A percentile compares a stretch with the other conserved stretches of the same genome.
Conservation (phyloP, 2,113 vertebrate species). For the Reinhardtius hippoglossoides region DNA sequence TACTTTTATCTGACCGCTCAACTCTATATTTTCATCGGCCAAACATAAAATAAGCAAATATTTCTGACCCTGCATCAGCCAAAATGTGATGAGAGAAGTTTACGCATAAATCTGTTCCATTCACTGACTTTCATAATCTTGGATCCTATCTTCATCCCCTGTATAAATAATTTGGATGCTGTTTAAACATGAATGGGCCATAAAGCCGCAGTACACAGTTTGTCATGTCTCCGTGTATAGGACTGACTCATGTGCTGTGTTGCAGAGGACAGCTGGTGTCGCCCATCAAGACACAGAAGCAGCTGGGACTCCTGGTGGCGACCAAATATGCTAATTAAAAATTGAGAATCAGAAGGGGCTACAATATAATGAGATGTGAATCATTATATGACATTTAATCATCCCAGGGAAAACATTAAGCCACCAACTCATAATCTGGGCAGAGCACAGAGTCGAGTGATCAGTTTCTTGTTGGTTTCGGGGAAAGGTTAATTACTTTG, state of each 20-base stretch:
- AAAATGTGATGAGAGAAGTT: constrained; percentile 5
- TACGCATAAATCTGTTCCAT: constrained; percentile 17
- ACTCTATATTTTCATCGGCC: background rate
- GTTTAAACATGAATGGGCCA: background rate
- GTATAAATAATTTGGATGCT: constrained; percentile 4
- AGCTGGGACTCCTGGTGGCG: constrained; percentile 56
- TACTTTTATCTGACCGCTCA: constrained; percentile 9
- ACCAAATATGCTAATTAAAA: constrained; percentile 61
- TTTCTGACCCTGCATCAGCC: constrained; percentile 1
- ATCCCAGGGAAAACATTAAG: constrained; percentile 39
- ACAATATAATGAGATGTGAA: constrained; percentile 54
- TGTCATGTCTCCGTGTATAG: constrained; percentile 9
- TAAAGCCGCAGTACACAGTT: background rate
- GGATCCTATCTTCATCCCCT: background rate
- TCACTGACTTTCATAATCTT: constrained; percentile 6
- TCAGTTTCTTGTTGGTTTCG: constrained; percentile 14
- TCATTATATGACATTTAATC: constrained; percentile 49
- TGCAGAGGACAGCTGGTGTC: constrained; percentile 56
- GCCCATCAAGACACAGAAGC: constrained; percentile 48
- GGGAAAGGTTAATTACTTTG: constrained; percentile 32
- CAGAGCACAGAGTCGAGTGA: background rate
- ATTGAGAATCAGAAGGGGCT: constrained; percentile 37
- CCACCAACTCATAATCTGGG: constrained; percentile 14
- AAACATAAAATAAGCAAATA: background rate
- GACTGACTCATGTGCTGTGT: constrained; percentile 22